Evolutionary conservation across 1,140 invertebrate species (phyloP), one percentile per base, ranked within the genome.

Genomic region (Littorina saxatilis): DNA sequence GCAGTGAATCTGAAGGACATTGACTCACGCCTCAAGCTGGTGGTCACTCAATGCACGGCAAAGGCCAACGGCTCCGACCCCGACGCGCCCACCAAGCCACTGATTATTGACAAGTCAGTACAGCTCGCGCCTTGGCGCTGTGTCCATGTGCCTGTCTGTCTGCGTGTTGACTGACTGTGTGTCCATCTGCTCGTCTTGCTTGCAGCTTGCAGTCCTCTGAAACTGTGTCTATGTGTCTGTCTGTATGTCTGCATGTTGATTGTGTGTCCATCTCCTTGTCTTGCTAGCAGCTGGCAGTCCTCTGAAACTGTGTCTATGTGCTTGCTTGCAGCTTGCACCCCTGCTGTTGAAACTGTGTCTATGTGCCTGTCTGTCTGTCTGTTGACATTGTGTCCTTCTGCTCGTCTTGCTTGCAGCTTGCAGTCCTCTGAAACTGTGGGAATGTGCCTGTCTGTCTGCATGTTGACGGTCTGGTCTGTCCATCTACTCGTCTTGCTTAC

Each of bases 91-190:
- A 81, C 75, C 13, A 86, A 88, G 66, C 73, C 77, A 2, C 81
- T 91, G 2, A 83, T 90, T 47, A 27, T 35, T 32, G 61, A 91
- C 75, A 90, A 87, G 90, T 89, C n/a, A n/a, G 37, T 72, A 2
- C 3, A 2, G 4, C 4, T 4, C 23, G 9, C 4, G 55, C 9
- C 23, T 9, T 58, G 55, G 7, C 4, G 4, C 4, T 27, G n/a
- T 58, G 55, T 27, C 4, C 4, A 58, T 27, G n/a, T 27, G 17
- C 55, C 55, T 58, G n/a, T 27, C 9, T 58, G 55, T 63, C 11
- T 63, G 61, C 32, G 61, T 63, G 61, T 63, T 23, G 13, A 27
- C 32, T n/a, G n/a, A n/a, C 27, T 63, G 61, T 63, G 61, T 63
- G 61, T 63, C 11, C 29, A 27, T 63, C 27, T 63, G 61, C n/a